Conservation (phyloP, 2,113 vertebrate species). For the Notarius lentiginosus region DNA sequence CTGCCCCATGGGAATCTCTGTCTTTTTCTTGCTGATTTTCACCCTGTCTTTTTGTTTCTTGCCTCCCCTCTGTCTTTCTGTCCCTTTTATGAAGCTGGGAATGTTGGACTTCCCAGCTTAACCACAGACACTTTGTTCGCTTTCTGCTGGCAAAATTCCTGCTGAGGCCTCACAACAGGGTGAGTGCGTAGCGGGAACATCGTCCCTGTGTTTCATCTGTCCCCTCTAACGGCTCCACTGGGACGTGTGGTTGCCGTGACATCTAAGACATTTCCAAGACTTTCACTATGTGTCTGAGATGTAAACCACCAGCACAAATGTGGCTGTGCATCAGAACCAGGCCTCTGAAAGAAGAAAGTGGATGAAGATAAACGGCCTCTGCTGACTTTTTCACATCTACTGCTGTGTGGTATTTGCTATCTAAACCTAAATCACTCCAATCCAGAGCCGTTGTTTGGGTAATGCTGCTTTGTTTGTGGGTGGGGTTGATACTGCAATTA, state of each 20-base stretch:
- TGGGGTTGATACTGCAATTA: constrained; percentile 56
- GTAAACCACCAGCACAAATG: constrained; percentile 63
- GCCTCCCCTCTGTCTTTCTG: constrained; percentile 32
- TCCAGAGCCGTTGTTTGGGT: constrained; percentile 52
- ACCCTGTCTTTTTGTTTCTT: constrained; percentile 6
- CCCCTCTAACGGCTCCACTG: constrained; percentile 45
- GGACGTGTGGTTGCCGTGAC: constrained; percentile 46
- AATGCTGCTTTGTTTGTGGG: constrained; percentile 48
- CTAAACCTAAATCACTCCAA: constrained; percentile 41
- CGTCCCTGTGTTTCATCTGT: constrained; percentile 57
- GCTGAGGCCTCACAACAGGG: constrained; percentile 34
- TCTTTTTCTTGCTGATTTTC: constrained; percentile 10
- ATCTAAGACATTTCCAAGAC: constrained; percentile 52
- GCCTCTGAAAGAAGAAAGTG: constrained; percentile 28
- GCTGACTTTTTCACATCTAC: constrained; percentile 36
- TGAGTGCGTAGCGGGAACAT: constrained; percentile 58
- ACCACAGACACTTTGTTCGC: constrained; percentile 65
- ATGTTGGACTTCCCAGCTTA: constrained; percentile 41
- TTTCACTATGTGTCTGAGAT: constrained; percentile 45
- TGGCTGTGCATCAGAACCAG: constrained; percentile 53
- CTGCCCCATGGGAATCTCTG: constrained; percentile 1
- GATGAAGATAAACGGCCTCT: constrained; percentile 35
- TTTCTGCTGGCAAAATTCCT: constrained; percentile 60
- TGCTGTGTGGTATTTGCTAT: constrained; percentile 33
- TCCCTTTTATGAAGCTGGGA: constrained; percentile 47